Evolutionary conservation across 2,113 vertebrate genomes (phyloP).

Genomic region (Gasterosteus nipponicus): DNA sequence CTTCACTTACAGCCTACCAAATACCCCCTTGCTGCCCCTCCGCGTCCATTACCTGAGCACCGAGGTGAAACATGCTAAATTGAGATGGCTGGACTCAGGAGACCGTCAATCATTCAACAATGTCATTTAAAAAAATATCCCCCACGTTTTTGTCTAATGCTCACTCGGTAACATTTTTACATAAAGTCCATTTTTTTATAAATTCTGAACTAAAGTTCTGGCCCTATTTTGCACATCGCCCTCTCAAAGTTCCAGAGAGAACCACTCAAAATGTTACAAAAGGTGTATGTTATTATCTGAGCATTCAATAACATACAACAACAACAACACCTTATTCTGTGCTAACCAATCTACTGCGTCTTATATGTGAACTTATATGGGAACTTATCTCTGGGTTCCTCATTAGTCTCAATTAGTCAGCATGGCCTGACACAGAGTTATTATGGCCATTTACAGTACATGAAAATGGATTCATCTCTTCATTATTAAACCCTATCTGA

Average conservation of each 20-base stretch:
- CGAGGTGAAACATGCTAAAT: neutral
- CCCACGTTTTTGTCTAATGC: neutral
- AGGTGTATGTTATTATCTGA: neutral
- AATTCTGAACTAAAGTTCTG: neutral
- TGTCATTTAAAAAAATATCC: neutral
- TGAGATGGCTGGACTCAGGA: neutral
- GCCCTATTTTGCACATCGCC: neutral
- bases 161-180: neutral
- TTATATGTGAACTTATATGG: slow-evolving; percentile 18
- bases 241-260: slow-evolving; percentile 10
- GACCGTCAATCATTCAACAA: neutral
- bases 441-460: neutral
- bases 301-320: neutral
- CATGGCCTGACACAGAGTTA: slow-evolving; percentile 1
- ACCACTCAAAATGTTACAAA: neutral
- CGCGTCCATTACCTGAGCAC: neutral
- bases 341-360: slow-evolving; percentile 1
- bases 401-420: slow-evolving; percentile 29
- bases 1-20: neutral
- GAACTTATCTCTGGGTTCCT: slow-evolving; percentile 13
- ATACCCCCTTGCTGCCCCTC: neutral
- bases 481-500: neutral
- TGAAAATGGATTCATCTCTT: neutral
- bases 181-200: neutral
- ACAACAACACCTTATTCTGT: neutral